A percentile compares a stretch with the other conserved stretches of the same genome.
phyloP scores from a whole-genome alignment of 2,888 invertebrate genomes.

The Tiliacea aurago region DNA sequence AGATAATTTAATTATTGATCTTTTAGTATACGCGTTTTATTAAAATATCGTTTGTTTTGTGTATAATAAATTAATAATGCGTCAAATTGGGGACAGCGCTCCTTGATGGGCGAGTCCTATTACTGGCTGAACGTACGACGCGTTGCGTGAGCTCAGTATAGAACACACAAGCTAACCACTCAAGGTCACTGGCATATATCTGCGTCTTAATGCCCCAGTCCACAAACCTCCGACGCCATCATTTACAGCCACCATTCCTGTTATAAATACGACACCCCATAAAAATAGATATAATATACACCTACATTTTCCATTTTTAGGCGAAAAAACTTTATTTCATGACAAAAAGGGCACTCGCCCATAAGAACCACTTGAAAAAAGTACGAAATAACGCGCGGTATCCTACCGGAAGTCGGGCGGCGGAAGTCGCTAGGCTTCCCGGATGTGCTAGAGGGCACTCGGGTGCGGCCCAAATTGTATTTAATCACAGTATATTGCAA shows the following conservation, averaged over 20 bases:
- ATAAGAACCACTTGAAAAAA: slow-evolving; percentile 81
- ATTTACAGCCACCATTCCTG: slow-evolving; percentile 49
- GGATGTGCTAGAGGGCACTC: slow-evolving; percentile 87
- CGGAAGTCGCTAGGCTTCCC: slow-evolving; percentile 89
- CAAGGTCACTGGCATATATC: too few species aligned
- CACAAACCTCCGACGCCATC: slow-evolving; percentile 37
- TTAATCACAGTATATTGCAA: slow-evolving; percentile 82
- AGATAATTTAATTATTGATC: too few species aligned
- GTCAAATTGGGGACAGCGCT: too few species aligned
- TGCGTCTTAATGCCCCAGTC: slow-evolving; percentile 3
- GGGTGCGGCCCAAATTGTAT: slow-evolving; percentile 85
- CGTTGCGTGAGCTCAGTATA: too few species aligned
- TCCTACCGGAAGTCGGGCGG: slow-evolving; percentile 85
- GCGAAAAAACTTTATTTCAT: slow-evolving; percentile 72
- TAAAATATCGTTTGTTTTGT: too few species aligned
- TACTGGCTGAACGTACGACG: too few species aligned
- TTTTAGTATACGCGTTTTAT: too few species aligned
- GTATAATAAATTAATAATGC: too few species aligned
- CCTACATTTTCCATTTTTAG: slow-evolving; percentile 73
- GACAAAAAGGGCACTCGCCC: slow-evolving; percentile 82
- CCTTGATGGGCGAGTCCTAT: too few species aligned
- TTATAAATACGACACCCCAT: slow-evolving; percentile 57
- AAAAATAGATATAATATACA: slow-evolving; percentile 57
- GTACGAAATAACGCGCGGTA: slow-evolving; percentile 84
- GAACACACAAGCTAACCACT: too few species aligned